Conservation (phyloP, 2,113 vertebrate species). For the Mirza zaza region DNA sequence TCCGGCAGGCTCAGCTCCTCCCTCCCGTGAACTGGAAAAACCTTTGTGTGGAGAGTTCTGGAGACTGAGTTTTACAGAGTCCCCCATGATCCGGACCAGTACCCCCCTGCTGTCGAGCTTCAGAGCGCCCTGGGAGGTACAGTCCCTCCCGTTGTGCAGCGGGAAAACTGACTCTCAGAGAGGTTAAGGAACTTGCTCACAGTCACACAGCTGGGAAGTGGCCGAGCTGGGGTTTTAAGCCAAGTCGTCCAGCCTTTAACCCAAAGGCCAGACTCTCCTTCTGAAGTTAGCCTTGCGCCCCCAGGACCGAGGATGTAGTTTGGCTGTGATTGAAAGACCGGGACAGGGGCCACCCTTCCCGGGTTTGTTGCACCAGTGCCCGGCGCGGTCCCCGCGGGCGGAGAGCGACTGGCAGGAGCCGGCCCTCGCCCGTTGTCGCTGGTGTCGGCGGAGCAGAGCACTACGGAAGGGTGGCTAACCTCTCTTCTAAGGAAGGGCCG, state of each 20-base stretch:
- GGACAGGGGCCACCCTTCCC: neutral
- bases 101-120: neutral
- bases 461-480: neutral
- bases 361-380: neutral
- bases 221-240: neutral
- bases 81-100: neutral
- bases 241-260: neutral
- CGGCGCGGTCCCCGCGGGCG: rapidly evolving
- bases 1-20: neutral
- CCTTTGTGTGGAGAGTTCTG: neutral
- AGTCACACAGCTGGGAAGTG: neutral
- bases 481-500: neutral
- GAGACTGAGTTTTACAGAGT: neutral
- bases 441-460: neutral
- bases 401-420: neutral
- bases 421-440: neutral
- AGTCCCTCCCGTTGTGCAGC: neutral
- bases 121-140: neutral
- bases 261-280: neutral
- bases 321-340: neutral
- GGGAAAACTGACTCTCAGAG: neutral
- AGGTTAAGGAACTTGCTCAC: neutral
- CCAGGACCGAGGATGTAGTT: neutral
- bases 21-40: neutral
- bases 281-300: neutral